Evolutionary conservation across 1,140 invertebrate genomes (phyloP).

Genomic region (Cylas formicarius): DNA sequence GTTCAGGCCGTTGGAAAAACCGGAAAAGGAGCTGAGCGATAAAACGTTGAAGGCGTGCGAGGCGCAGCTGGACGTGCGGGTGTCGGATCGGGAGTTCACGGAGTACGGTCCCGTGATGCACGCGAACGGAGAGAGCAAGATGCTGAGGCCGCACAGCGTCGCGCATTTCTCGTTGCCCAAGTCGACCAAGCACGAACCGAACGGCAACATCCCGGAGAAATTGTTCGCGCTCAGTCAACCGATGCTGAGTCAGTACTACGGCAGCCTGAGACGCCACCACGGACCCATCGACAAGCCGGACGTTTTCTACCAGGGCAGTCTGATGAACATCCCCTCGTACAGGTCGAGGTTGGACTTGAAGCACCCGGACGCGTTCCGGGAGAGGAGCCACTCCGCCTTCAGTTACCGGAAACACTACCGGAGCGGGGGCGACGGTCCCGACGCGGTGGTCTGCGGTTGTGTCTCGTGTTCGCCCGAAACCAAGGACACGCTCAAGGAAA

Average conservation of each 20-base stretch:
- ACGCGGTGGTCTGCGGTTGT: conserved; percentile 40
- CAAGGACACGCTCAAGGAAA: conserved; percentile 64
- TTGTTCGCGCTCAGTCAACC: conserved; percentile 57
- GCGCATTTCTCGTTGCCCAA: conserved; percentile 43
- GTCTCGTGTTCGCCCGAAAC: conserved; percentile 51
- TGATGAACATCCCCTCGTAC: conserved; percentile 50
- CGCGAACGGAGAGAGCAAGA: conserved; percentile 18
- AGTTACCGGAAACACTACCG: conserved; percentile 31
- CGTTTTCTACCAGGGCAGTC: conserved; percentile 77
- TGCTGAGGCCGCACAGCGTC: conserved; percentile 47
- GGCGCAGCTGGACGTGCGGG: conserved; percentile 33
- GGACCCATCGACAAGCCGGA: conserved; percentile 80
- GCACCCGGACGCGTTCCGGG: conserved; percentile 37
- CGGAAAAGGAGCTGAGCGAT: conserved; percentile 35
- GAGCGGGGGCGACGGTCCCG: conserved; percentile 9
- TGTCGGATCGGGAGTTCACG: conserved; percentile 29
- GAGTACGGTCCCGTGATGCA: conserved; percentile 13
- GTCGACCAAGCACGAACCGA: conserved; percentile 26
- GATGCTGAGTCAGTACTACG: conserved; percentile 42
- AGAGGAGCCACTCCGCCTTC: conserved; percentile 25
- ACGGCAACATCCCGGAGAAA: conserved; percentile 34
- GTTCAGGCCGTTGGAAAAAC: conserved; percentile 61
- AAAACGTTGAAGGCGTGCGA: conserved; percentile 38
- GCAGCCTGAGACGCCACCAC: conserved; percentile 39
- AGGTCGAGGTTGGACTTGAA: conserved; percentile 41